A percentile compares a stretch with the other conserved stretches of the same genome.
phyloP scores from a whole-genome alignment of 2,113 vertebrate genomes.

The Pygoscelis adeliae region DNA sequence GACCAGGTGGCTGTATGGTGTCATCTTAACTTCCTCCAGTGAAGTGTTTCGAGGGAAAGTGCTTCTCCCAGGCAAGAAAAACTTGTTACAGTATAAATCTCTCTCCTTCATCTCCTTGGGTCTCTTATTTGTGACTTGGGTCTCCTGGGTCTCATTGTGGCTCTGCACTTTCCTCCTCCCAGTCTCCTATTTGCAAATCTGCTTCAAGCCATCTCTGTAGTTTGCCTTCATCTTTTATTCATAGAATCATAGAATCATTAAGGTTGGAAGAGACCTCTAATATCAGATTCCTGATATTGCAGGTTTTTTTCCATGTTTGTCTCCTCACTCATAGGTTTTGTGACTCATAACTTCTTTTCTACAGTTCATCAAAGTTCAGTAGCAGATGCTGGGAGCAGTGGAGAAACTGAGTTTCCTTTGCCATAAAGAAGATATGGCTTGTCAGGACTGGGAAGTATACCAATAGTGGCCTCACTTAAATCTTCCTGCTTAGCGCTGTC shows the following conservation, averaged over 20 bases:
- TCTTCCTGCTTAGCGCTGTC: not conserved
- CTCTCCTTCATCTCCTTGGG: not conserved
- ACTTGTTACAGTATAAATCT: not conserved
- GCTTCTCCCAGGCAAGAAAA: not conserved
- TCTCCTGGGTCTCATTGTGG: not conserved
- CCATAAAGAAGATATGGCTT: not conserved
- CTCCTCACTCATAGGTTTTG: not conserved
- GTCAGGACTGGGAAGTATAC: not conserved
- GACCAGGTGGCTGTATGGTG: not conserved
- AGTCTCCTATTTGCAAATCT: not conserved
- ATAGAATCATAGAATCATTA: too few relatives aligned
- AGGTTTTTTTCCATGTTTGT: not conserved
- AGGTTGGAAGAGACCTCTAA: too few relatives aligned
- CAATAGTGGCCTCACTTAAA: not conserved
- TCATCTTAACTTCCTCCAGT: not conserved
- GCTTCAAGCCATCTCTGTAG: not conserved
- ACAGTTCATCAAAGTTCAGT: not conserved
- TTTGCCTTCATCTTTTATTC: not conserved
- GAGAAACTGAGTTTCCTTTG: not conserved
- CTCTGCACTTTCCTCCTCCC: not conserved
- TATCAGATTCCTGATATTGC: not conserved
- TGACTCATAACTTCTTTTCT: not conserved
- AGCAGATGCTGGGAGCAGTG: not conserved
- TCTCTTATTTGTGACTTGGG: not conserved
- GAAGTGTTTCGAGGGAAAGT: not conserved